Conservation (phyloP, 2,797 vertebrate genomes). For the Dendrocincla tyrannina region DNA sequence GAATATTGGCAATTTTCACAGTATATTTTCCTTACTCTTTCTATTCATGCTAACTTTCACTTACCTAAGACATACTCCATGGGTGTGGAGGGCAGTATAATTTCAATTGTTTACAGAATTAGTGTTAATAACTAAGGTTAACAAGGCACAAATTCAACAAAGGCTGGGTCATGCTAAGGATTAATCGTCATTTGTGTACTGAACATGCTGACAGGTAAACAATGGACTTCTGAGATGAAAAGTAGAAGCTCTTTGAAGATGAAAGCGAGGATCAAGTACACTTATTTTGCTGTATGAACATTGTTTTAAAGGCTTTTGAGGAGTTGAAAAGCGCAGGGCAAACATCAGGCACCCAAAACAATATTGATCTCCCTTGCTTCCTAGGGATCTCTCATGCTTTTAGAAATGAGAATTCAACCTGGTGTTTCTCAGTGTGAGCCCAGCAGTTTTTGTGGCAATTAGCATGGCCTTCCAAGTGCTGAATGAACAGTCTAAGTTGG, state of each 20-base stretch:
- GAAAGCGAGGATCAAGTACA: slow-evolving; percentile 8
- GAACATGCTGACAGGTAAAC: slow-evolving; percentile 24
- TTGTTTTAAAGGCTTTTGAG: slow-evolving; percentile 23
- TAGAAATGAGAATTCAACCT: not conserved
- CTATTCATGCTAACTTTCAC: not conserved
- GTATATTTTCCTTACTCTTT: not conserved
- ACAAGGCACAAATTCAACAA: slow-evolving; percentile 3
- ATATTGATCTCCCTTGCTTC: not conserved
- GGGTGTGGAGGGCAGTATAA: not conserved
- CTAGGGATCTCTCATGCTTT: not conserved
- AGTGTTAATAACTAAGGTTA: slow-evolving; percentile 8
- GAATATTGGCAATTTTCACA: not conserved
- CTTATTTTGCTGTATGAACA: not conserved
- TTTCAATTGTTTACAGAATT: slow-evolving; percentile 10
- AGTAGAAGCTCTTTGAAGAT: not conserved
- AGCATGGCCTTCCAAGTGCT: not conserved
- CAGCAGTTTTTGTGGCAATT: not conserved
- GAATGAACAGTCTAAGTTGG: not conserved
- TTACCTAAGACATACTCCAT: not conserved
- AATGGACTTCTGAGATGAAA: slow-evolving; percentile 18
- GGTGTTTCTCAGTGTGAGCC: not conserved
- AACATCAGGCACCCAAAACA: not conserved
- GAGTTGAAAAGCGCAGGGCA: not conserved
- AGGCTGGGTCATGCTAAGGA: not conserved
- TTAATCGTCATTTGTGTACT: not conserved